These are phyloP conservation scores for Bostrychus sinensis DNA, from an alignment of 2,113 vertebrate genomes.

Conservation along the genomic window DNA sequence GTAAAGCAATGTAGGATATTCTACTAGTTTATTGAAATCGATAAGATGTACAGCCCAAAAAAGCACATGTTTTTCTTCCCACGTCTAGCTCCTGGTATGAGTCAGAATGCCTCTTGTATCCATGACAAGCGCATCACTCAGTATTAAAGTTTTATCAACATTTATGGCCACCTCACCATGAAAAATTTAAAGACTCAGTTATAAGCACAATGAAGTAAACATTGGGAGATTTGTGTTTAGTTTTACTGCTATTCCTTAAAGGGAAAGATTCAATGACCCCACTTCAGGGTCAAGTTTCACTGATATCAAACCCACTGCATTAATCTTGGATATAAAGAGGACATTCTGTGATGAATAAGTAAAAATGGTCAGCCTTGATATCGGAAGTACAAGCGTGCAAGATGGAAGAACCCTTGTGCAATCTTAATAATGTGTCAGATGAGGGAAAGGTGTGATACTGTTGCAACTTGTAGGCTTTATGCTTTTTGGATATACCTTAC, in stretches of 20 bases:
- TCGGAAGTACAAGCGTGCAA: neutral
- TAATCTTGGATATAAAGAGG: neutral
- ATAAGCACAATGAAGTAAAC: slow-evolving; percentile 49
- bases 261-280: slow-evolving; percentile 9
- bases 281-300: neutral
- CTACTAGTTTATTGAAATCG: no score
- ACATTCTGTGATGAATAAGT: slow-evolving; percentile 16
- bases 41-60: slow-evolving; percentile 1
- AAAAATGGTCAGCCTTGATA: neutral
- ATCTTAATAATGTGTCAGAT: neutral
- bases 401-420: neutral
- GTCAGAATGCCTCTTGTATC: slow-evolving; percentile 49
- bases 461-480: no score
- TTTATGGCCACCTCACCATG: slow-evolving; percentile 36
- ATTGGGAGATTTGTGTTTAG: slow-evolving; percentile 38
- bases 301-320: slow-evolving; percentile 4
- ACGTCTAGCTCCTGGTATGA: slow-evolving; percentile 3
- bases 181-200: slow-evolving; percentile 57
- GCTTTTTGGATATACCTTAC: no score
- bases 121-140: slow-evolving; percentile 44
- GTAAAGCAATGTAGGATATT: no score
- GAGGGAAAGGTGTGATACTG: neutral
- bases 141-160: slow-evolving; percentile 49
- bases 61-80: neutral
- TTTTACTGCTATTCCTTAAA: slow-evolving; percentile 18